phyloP scores from a whole-genome alignment of 2,113 vertebrate genomes.

The Brachionichthys hirsutus region DNA sequence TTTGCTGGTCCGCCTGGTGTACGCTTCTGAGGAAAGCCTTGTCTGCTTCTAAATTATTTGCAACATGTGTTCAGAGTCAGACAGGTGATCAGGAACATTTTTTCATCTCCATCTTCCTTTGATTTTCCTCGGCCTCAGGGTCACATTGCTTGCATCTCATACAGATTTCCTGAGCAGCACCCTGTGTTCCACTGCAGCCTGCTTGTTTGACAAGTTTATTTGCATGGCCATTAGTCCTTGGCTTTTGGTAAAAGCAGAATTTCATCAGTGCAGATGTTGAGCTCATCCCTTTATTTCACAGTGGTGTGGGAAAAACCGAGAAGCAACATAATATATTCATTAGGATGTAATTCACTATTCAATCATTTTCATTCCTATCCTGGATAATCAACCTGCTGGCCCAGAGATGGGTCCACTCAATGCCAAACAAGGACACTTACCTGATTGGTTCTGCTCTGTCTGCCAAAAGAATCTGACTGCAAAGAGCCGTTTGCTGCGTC shows the following conservation, averaged over 20 bases:
- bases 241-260: constrained; percentile 58
- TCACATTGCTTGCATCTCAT: constrained; percentile 18
- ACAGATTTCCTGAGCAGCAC: constrained; percentile 15
- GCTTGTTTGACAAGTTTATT: constrained; percentile 60
- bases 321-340: constrained; percentile 74
- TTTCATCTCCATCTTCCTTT: constrained; percentile 38
- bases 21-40: constrained; percentile 4
- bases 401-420: constrained; percentile 72
- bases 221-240: constrained; percentile 62
- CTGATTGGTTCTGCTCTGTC: constrained; percentile 74
- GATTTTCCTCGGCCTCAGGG: constrained; percentile 18
- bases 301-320: constrained; percentile 63
- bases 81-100: constrained; percentile 34
- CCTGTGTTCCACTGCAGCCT: constrained; percentile 38
- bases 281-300: constrained; percentile 71
- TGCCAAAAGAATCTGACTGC: constrained; percentile 73
- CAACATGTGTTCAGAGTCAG: constrained; percentile 20
- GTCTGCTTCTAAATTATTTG: constrained; percentile 13
- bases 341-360: constrained; percentile 74
- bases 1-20: constrained; percentile 4
- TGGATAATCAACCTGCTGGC: constrained; percentile 72
- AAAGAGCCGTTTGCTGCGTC: constrained; percentile 67
- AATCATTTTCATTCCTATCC: constrained; percentile 68
- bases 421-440: constrained; percentile 81
- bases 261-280: constrained; percentile 69